Conservation (phyloP, 2,797 vertebrate species). For the Rhinella marina region DNA sequence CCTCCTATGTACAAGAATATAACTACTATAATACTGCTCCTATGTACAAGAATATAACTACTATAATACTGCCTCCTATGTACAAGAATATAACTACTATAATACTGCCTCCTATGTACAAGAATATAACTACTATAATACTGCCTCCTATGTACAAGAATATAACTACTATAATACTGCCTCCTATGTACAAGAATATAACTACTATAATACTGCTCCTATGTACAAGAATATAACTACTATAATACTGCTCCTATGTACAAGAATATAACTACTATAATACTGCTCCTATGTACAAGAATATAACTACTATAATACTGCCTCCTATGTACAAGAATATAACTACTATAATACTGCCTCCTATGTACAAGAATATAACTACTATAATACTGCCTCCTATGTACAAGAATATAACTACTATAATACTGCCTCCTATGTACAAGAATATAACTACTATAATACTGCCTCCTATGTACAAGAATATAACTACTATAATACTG, state of each 20-base stretch:
- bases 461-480: neutral
- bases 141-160: neutral
- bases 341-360: neutral
- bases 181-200: neutral
- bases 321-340: neutral
- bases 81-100: neutral
- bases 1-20: neutral
- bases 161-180: slow-evolving; percentile 5
- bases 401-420: slow-evolving; percentile 4
- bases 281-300: neutral
- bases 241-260: slow-evolving; percentile 6
- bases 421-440: slow-evolving; percentile 2
- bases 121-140: slow-evolving; percentile 10
- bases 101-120: slow-evolving; percentile 7
- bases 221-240: slow-evolving; percentile 7
- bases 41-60: neutral
- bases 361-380: neutral
- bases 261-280: slow-evolving; percentile 11
- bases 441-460: slow-evolving; percentile 15
- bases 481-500: slow-evolving; percentile 21
- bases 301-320: slow-evolving; percentile 2
- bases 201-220: neutral
- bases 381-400: slow-evolving; percentile 5
- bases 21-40: neutral
- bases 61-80: neutral